phyloP scores from a whole-genome alignment of 1,140 invertebrate species.

The Acromyrmex echinatior region DNA sequence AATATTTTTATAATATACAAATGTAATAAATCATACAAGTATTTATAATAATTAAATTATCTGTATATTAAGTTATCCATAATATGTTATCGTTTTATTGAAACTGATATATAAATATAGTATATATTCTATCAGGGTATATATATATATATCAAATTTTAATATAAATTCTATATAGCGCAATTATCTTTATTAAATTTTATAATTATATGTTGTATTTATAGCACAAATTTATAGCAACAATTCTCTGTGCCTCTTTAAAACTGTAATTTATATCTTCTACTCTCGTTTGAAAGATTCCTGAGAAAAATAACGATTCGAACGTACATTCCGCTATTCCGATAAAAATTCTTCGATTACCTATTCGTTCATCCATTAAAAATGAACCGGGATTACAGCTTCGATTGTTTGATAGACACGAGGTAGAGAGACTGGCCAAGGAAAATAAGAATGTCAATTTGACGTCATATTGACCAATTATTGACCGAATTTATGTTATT shows the following conservation, averaged over 20 bases:
- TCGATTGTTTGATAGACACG: not conserved
- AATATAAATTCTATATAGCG: not conserved
- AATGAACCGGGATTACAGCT: too few species aligned
- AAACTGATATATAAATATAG: not conserved
- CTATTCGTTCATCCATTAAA: too few species aligned
- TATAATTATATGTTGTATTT: not conserved
- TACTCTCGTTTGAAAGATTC: not conserved
- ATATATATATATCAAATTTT: not conserved
- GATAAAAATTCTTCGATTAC: not conserved
- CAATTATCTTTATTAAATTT: slow-evolving; percentile 30
- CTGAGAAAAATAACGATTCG: not conserved
- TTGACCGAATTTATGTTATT: too few species aligned
- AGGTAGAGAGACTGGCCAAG: not conserved
- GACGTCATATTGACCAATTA: too few species aligned
- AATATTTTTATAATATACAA: slow-evolving; percentile 7
- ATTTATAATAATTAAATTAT: slow-evolving; percentile 25
- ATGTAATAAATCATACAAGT: slow-evolving; percentile 8
- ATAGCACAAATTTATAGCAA: not conserved
- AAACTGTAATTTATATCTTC: not conserved
- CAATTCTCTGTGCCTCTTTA: not conserved
- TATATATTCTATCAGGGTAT: not conserved
- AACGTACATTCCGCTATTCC: not conserved
- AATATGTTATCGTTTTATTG: not conserved
- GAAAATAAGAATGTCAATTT: too few species aligned
- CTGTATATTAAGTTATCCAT: not conserved